Percentiles rank a stretch among this genome's conserved stretches.
These are phyloP conservation scores for Argopecten irradians DNA, from an alignment of 1,140 invertebrate species.

Conservation along the genomic window DNA sequence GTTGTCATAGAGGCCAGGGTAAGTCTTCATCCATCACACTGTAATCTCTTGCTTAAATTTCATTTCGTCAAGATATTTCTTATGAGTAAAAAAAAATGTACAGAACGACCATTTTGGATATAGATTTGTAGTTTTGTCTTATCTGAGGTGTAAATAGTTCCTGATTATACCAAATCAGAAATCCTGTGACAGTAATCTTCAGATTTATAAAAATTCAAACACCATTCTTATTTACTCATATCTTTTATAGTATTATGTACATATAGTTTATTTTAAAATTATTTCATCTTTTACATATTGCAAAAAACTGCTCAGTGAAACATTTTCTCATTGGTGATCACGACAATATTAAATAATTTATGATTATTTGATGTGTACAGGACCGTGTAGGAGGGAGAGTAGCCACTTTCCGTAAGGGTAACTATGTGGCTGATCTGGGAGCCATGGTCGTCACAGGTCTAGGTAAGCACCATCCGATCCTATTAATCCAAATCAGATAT, in stretches of 20 bases:
- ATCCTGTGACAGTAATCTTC: no score
- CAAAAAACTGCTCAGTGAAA: neutral
- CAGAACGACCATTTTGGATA: no score
- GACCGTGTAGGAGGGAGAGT: conserved; percentile 97
- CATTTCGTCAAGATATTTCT: neutral
- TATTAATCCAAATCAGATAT: no score
- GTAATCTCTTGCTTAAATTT: neutral
- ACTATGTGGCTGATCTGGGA: conserved; percentile 95
- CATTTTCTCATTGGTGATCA: no score
- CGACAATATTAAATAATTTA: neutral
- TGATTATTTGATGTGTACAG: conserved; percentile 70
- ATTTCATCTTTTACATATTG: neutral
- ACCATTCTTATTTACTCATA: no score
- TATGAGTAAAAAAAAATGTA: no score
- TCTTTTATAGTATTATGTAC: neutral
- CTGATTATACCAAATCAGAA: no score
- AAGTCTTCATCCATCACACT: conserved; percentile 60
- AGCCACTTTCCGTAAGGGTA: conserved; percentile 96
- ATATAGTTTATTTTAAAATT: neutral
- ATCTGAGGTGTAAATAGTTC: no score
- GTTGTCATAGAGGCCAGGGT: conserved; percentile 94
- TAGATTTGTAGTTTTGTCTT: no score
- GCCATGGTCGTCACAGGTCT: conserved; percentile 82
- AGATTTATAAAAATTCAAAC: no score
- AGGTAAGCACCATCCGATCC: no score